A percentile compares a stretch with the other conserved stretches of the same genome.
phyloP scores from a whole-genome alignment of 2,797 vertebrate species.

The Macropus fuliginosus region DNA sequence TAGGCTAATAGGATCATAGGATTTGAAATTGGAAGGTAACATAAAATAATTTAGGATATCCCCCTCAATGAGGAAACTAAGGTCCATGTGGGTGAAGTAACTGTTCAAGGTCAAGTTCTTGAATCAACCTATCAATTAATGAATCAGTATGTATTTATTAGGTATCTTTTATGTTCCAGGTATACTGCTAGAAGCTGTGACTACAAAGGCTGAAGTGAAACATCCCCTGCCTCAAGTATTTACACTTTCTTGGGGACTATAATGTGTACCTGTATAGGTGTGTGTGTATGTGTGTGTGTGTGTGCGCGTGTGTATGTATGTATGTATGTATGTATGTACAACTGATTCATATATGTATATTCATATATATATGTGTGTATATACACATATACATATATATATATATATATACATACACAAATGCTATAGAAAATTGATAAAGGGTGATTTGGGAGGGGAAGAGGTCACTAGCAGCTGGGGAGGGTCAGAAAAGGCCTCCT shows the following conservation, averaged over 20 bases:
- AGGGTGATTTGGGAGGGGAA: not conserved
- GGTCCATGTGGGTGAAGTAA: not conserved
- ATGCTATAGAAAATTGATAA: not conserved
- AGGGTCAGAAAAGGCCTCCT: not conserved
- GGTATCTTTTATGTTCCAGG: not conserved
- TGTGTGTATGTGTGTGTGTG: too few species aligned
- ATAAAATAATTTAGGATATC: not conserved
- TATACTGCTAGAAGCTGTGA: not conserved
- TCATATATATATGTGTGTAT: not conserved
- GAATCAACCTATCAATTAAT: not conserved
- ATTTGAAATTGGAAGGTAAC: not conserved
- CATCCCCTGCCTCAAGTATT: not conserved
- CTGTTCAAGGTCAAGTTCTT: not conserved
- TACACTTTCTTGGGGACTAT: not conserved
- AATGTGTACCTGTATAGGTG: not conserved
- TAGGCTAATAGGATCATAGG: conserved; percentile 8
- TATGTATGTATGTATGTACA: too few species aligned
- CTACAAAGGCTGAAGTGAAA: not conserved
- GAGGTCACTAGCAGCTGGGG: not conserved
- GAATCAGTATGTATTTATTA: not conserved
- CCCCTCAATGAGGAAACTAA: conserved; percentile 15
- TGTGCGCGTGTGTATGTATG: too few species aligned
- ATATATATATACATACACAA: not conserved
- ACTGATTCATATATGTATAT: too few species aligned
- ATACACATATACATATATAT: too few species aligned